Base-by-base conservation (phyloP, 2,888 invertebrate genomes). In the Ennomos erosarius region DNA sequence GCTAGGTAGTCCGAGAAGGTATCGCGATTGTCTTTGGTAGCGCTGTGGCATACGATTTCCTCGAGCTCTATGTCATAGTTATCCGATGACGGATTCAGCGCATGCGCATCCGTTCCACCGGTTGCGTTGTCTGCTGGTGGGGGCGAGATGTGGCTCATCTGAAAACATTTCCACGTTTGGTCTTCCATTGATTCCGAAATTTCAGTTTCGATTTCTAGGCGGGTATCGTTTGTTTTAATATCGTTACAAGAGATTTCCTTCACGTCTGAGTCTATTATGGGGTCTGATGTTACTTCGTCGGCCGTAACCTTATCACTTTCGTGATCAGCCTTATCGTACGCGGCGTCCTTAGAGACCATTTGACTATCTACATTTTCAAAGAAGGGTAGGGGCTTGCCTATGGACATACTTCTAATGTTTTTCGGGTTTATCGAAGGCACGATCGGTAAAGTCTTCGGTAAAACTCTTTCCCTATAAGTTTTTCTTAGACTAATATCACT, bases 331-430 rank as follows among this genome's bases (percentile, higher is more conserved):
- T 38, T 47, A 12, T 43, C 48, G 45, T 16, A 43, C 33, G 39
- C 6, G 16, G 55, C 50, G n/a, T 54, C 59, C 55, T 55, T 51
- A 36, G 10, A 38, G 39, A 36, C 42, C 10, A 16, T 37, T 26
- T 35, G 43, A 52, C 64, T 59, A 59, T 60, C 62, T 59, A 63
- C 50, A 11, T 44, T 39, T 47, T 54, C 46, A 16, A 44, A 11
- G 40, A 45, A 45, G 42, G 61, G 33, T n/a, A 60, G 43, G 47
- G 78, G 68, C 50, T 65, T 72, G 49, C 77, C 83, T 69, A 88
- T 80, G 13, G 84, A 81, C 83, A 85, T 84, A 55, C 69, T 79
- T 71, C 83, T 80, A 62, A 87, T 67, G 67, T 87, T 88, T 68
- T 58, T 85, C 43, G 86, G 86, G 68, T 85, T 88, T 47, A 74